Conservation (phyloP, 2,797 vertebrate species). For the Erithacus rubecula region DNA sequence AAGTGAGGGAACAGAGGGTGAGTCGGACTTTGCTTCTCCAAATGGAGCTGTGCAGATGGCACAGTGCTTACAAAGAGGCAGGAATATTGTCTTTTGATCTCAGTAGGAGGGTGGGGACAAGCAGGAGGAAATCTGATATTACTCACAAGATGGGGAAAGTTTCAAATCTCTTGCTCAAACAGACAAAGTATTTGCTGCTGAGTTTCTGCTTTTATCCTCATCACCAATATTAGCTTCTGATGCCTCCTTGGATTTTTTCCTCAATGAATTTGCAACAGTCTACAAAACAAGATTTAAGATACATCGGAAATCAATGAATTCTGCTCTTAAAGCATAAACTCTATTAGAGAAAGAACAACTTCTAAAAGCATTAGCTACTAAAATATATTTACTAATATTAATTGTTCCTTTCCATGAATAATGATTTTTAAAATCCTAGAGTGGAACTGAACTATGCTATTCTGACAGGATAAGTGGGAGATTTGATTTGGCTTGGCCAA, state of each 20-base stretch:
- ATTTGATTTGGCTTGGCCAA: not conserved
- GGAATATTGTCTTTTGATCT: constrained; percentile 64
- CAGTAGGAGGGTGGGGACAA: constrained; percentile 54
- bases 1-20: constrained; percentile 20
- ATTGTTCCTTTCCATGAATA: not conserved
- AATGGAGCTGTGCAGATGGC: constrained; percentile 51
- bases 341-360: not conserved
- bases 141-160: constrained; percentile 46
- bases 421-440: not conserved
- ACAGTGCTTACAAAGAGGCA: constrained; percentile 34
- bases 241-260: not conserved
- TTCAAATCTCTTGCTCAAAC: constrained; percentile 16
- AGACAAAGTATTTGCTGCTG: constrained; percentile 17
- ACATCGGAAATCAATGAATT: not conserved
- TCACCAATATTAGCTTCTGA: not conserved
- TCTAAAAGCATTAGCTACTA: not conserved
- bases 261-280: not conserved
- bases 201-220: constrained; percentile 29
- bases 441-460: not conserved
- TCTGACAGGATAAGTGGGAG: not conserved
- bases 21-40: constrained; percentile 14
- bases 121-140: constrained; percentile 50
- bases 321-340: not conserved
- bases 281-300: not conserved
- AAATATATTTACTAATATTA: not conserved